phyloP scores from a whole-genome alignment of 2,797 vertebrate genomes.

The Chloroceryle amazona region DNA sequence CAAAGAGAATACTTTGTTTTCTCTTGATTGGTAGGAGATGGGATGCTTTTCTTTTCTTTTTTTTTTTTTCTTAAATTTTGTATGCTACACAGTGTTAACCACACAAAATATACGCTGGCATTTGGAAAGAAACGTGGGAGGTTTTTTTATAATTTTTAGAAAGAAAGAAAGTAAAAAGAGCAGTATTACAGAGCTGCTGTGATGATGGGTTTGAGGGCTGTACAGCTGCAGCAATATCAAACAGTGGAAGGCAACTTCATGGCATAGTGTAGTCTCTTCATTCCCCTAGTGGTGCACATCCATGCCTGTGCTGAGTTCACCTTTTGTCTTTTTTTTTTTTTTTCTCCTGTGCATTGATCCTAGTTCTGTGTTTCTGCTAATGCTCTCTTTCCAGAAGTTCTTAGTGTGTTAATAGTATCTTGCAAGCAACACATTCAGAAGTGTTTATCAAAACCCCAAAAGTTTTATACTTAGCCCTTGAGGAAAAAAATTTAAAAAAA shows the following conservation, averaged over 20 bases:
- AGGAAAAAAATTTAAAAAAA: background rate
- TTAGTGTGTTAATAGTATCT: background rate
- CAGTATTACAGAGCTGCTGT: background rate
- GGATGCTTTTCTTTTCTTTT: background rate
- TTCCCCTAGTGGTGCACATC: accelerated
- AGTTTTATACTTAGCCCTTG: background rate
- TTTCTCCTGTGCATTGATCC: background rate
- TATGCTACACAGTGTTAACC: background rate
- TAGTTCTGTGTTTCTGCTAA: background rate
- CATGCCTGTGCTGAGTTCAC: background rate
- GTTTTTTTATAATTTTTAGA: background rate
- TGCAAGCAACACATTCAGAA: background rate
- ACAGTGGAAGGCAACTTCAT: background rate
- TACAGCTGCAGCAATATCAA: background rate
- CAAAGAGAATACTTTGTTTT: background rate
- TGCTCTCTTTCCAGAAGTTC: background rate
- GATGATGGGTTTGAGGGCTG: background rate
- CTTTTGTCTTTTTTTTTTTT: no score
- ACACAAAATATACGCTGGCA: background rate
- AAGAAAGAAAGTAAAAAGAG: background rate
- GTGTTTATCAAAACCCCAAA: background rate
- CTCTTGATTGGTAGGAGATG: background rate
- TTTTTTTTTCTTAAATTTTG: background rate
- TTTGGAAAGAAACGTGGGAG: background rate
- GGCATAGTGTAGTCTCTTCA: background rate